Evolutionary conservation across 1,140 invertebrate species (phyloP).

Genomic region (Brachystomella parvula): DNA sequence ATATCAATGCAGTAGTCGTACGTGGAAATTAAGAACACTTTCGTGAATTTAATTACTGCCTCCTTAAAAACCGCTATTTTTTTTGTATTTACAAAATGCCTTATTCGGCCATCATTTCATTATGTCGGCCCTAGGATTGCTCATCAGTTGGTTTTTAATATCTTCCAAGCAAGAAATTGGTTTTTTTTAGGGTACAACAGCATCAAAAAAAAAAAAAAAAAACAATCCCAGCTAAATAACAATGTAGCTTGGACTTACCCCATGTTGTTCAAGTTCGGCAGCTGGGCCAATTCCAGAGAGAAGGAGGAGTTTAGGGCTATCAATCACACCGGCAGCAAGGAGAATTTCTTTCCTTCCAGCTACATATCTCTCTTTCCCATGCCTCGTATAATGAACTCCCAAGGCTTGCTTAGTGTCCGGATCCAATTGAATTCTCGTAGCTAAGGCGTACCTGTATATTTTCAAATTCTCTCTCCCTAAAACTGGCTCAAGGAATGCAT

Average conservation of each 20-base stretch:
- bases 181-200: not conserved
- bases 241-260: too few relatives aligned
- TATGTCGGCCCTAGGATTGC: too few relatives aligned
- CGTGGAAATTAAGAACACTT: not conserved
- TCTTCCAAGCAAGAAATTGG: not conserved
- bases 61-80: too few relatives aligned
- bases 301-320: constrained; percentile 69
- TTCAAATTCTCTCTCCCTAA: constrained; percentile 45
- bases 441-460: constrained; percentile 46
- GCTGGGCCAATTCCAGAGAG: constrained; percentile 72
- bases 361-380: constrained; percentile 14
- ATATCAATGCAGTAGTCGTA: not conserved
- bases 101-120: too few relatives aligned
- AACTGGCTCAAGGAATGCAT: constrained; percentile 55
- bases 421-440: constrained; percentile 43
- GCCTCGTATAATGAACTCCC: constrained; percentile 54
- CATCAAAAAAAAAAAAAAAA: not conserved
- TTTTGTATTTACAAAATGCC: too few relatives aligned
- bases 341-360: constrained; percentile 53
- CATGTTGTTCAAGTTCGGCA: constrained; percentile 60
- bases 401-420: constrained; percentile 44
- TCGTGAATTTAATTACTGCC: not conserved
- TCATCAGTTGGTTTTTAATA: not conserved
- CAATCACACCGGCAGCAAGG: constrained; percentile 60
- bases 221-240: not conserved